Conservation (phyloP, 1,140 invertebrate genomes). For the Procambarus clarkii region DNA sequence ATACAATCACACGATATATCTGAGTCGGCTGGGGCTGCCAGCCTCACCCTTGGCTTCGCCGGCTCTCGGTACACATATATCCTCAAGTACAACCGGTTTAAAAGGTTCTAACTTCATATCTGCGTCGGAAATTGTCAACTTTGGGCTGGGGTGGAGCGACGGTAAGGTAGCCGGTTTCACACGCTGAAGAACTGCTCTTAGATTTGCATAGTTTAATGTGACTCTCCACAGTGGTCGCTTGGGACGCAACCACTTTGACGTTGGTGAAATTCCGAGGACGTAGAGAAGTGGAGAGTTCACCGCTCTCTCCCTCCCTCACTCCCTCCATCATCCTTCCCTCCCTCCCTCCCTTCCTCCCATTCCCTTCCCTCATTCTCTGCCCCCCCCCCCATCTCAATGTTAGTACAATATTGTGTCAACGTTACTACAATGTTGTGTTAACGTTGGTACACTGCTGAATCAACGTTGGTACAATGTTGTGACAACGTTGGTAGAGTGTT, state of each 20-base stretch:
- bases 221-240: constrained; percentile 43
- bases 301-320: neutral
- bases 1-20: constrained; percentile 37
- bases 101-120: neutral
- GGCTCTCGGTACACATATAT: no score
- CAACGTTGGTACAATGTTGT: no score
- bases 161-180: constrained; percentile 16
- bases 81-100: no score
- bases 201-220: constrained; percentile 70
- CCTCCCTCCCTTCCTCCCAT: neutral
- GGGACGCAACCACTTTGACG: constrained; percentile 55
- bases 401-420: no score
- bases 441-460: no score
- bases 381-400: neutral
- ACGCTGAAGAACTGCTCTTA: constrained; percentile 58
- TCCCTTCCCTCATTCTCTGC: neutral
- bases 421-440: no score
- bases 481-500: no score
- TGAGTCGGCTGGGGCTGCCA: neutral
- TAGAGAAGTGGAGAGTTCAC: constrained; percentile 29
- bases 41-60: neutral
- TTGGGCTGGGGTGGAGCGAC: no score
- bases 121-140: neutral
- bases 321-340: neutral
- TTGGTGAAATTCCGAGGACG: constrained; percentile 53